These are phyloP conservation scores for Artibeus lituratus DNA, from an alignment of 2,797 vertebrate species.

Conservation along the genomic window DNA sequence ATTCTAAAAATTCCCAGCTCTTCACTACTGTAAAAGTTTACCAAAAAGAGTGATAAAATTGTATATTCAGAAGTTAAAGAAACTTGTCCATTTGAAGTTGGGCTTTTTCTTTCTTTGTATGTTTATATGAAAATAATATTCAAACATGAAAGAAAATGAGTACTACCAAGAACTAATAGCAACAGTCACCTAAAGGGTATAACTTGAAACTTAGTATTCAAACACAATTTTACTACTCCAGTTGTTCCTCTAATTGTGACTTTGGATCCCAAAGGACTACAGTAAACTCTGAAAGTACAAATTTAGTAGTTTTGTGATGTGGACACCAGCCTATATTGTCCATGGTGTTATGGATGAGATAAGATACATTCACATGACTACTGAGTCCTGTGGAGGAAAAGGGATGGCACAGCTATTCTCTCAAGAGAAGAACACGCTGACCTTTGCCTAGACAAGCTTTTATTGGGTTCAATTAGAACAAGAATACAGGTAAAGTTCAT, in stretches of 20 bases:
- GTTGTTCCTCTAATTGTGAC: background rate
- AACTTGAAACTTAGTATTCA: background rate
- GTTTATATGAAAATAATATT: slow-evolving; percentile 33
- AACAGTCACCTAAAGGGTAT: background rate
- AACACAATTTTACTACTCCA: background rate
- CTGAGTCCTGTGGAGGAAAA: too few relatives aligned
- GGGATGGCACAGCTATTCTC: too few relatives aligned
- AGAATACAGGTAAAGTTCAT: too few relatives aligned
- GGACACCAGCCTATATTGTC: too few relatives aligned
- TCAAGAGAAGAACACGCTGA: too few relatives aligned
- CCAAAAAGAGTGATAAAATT: background rate
- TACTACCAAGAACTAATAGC: background rate
- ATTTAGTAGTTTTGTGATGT: background rate
- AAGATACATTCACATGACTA: too few relatives aligned
- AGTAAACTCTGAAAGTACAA: background rate
- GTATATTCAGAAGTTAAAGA: slow-evolving; percentile 26
- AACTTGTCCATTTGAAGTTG: background rate
- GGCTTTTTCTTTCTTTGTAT: slow-evolving; percentile 3
- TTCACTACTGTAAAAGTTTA: background rate
- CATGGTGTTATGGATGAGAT: too few relatives aligned
- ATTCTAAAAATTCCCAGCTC: background rate
- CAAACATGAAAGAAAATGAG: slow-evolving; percentile 31
- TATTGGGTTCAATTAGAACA: too few relatives aligned
- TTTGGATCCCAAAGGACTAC: background rate
- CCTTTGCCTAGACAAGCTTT: too few relatives aligned